Evolutionary conservation across 2,888 invertebrate genomes (phyloP), one percentile per base, ranked within the genome.

Genomic region (Salpingus planirostris): DNA sequence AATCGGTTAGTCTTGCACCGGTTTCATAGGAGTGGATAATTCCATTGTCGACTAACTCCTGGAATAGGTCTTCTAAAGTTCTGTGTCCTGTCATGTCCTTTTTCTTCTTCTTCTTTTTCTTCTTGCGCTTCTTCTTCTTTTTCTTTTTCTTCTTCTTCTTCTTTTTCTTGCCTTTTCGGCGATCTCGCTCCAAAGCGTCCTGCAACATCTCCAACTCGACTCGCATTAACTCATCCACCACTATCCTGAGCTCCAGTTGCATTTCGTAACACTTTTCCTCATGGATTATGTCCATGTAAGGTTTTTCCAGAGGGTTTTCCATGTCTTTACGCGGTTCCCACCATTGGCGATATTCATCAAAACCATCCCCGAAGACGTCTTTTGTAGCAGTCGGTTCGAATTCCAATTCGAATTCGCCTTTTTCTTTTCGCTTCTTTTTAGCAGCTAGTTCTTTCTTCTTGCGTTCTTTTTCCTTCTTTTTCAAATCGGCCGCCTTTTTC

Each of bases 41-140:
- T 3, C 79, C 79, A 46, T 74, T 70, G 49, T 76, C 71, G 3
- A 78, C 78, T 34, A 89, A 66, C 52, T 76, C 74, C 58, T 83
- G 79, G 50, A 83, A 85, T 49, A 87, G 67, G n/a, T 72, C 71
- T 46, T 75, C 76, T 1, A 73, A 68, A 1, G 67, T 61, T 38
- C 76, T 56, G 55, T 78, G 74, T 0, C 71, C 75, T 1, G 77
- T 78, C 15, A 70, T 55, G 58, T 81, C 78, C 54, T 80, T 83
- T 34, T 74, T 75, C 31, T 63, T 62, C 40, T 66, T 71, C n/a
- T 50, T 42, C 10, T 50, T 54, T 23, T 58, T 58, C 10, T 47
- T 50, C n/a, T 45, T 48, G 18, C 49, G 50, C 29, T 49, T 55
- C 26, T 54, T 52, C 31, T 53, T 49, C 26, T 54, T 48, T 31